phyloP scores from a whole-genome alignment of 2,888 invertebrate genomes.

The Macrosoma leucophasiata region DNA sequence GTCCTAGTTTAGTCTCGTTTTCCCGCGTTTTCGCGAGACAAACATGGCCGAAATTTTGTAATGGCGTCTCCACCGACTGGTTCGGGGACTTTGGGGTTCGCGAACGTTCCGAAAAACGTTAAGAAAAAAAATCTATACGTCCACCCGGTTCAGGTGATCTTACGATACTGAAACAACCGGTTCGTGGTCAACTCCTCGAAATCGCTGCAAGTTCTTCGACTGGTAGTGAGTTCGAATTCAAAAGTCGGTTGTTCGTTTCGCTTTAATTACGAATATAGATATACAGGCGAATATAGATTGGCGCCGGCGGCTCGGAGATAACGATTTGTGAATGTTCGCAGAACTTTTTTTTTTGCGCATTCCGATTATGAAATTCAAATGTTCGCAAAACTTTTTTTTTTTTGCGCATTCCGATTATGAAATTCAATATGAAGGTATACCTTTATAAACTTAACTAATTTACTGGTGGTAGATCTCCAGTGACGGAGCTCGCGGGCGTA shows the following conservation, averaged over 20 bases:
- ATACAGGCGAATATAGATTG: neutral
- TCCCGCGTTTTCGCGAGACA: conserved; percentile 57
- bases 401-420: conserved; percentile 1
- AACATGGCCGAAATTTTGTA: conserved; percentile 67
- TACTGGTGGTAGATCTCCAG: too few species aligned
- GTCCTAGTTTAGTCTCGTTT: conserved; percentile 40
- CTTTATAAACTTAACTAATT: too few species aligned
- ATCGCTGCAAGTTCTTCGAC: conserved; percentile 20
- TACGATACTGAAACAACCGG: conserved; percentile 63
- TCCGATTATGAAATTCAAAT: neutral
- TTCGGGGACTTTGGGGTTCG: conserved; percentile 45
- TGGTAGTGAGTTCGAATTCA: conserved; percentile 28
- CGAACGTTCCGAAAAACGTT: conserved; percentile 45
- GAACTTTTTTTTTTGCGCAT: conserved; percentile 4
- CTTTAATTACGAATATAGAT: conserved; percentile 27
- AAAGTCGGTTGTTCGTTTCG: conserved; percentile 28
- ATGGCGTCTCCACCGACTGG: conserved; percentile 54
- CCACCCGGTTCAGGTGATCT: conserved; percentile 53
- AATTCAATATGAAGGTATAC: too few species aligned
- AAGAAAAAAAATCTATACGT: conserved; percentile 50
- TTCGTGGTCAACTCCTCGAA: conserved; percentile 32
- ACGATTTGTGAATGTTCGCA: too few species aligned
- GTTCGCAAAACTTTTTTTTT: too few species aligned
- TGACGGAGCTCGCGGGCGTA: too few species aligned
- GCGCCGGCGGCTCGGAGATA: too few species aligned